A percentile compares a stretch with the other conserved stretches of the same genome.
Conservation (phyloP, 2,113 vertebrate species). For the Syngnathoides biaculeatus region DNA sequence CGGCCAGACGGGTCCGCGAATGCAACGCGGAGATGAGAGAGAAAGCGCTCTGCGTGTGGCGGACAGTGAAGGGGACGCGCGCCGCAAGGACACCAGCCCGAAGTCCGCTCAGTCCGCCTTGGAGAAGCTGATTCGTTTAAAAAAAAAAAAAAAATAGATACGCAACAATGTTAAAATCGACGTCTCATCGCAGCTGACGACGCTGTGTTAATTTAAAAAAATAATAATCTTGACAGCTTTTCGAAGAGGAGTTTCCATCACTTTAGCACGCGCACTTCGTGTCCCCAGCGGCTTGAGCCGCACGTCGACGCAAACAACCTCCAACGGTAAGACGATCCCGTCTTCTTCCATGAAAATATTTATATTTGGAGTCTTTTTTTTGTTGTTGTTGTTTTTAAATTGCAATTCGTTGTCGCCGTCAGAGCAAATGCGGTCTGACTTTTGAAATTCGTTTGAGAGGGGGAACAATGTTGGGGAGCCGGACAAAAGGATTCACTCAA, state of each 20-base stretch:
- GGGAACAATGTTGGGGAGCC: not conserved
- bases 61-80: constrained; percentile 22
- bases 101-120: constrained; percentile 17
- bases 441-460: not conserved
- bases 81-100: constrained; percentile 6
- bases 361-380: not conserved
- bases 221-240: not conserved
- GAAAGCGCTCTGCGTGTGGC: constrained; percentile 15
- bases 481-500: constrained; percentile 39
- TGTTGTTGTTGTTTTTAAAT: not conserved
- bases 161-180: too few species aligned
- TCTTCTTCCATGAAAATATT: not conserved
- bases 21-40: constrained; percentile 28
- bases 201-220: not conserved
- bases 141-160: too few species aligned
- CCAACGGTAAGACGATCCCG: constrained; percentile 55
- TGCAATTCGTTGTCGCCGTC: not conserved
- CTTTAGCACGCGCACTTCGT: constrained; percentile 10
- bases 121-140: constrained; percentile 10
- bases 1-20: constrained; percentile 28
- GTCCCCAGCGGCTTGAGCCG: constrained; percentile 26
- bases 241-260: constrained; percentile 24
- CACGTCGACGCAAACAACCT: constrained; percentile 12
- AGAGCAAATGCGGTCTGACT: not conserved
- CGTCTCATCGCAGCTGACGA: not conserved